Conservation (phyloP, 2,113 vertebrate species). For the Pseudopodoces humilis region DNA sequence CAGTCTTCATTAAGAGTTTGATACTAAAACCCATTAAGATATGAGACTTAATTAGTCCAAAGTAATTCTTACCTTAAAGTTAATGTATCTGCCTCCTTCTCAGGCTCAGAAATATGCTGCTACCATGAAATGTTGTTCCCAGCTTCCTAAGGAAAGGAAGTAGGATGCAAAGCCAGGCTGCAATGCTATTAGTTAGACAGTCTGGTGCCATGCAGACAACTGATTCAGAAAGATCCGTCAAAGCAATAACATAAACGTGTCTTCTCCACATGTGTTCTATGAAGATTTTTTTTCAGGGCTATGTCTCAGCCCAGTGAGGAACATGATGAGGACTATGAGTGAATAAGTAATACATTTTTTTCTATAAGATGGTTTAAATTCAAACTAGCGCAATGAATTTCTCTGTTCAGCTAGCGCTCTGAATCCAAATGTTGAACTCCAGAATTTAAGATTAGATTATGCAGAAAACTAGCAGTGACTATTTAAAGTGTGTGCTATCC, state of each 20-base stretch:
- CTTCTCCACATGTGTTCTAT: background rate
- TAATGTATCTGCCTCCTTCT: background rate
- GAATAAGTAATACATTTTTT: background rate
- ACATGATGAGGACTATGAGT: background rate
- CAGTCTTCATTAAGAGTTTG: background rate
- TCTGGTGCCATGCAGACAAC: background rate
- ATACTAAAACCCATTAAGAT: background rate
- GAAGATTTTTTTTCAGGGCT: background rate
- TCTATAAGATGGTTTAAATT: background rate
- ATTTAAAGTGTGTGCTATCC: background rate
- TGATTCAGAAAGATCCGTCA: background rate
- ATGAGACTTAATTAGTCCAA: background rate
- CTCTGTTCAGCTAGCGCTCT: background rate
- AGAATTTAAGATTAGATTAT: background rate
- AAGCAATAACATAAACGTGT: background rate
- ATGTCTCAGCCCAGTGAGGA: background rate
- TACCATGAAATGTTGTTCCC: background rate
- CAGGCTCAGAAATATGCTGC: background rate
- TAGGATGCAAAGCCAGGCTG: background rate
- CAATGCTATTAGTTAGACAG: background rate
- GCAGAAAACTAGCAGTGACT: background rate
- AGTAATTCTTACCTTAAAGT: background rate
- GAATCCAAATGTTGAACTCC: background rate
- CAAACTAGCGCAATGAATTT: background rate
- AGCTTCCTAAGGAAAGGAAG: background rate